These are phyloP conservation scores for Trissolcus brochymenae DNA, from an alignment of 2,888 invertebrate species.

Conservation along the genomic window DNA sequence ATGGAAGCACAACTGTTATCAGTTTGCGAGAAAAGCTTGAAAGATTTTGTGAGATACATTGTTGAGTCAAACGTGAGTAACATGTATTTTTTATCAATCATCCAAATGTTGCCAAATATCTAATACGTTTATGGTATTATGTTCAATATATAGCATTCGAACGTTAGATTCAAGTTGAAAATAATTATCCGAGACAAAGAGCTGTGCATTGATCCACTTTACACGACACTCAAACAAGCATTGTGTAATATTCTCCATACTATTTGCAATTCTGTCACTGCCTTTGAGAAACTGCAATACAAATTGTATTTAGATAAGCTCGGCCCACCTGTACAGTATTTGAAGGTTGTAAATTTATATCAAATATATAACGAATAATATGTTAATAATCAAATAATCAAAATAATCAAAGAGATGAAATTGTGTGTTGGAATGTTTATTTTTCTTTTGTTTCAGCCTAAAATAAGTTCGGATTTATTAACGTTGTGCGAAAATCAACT, in stretches of 20 bases:
- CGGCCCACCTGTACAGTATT: constrained; percentile 39
- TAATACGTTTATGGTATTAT: constrained; percentile 7
- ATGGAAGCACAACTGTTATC: constrained; percentile 93
- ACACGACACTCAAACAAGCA: constrained; percentile 85
- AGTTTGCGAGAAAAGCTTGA: constrained; percentile 87
- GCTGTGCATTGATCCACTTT: constrained; percentile 84
- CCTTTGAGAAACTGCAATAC: constrained; percentile 88
- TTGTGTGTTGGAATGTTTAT: neutral
- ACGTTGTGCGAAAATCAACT: constrained; percentile 80
- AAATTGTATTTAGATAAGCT: constrained; percentile 83
- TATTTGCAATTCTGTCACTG: constrained; percentile 84
- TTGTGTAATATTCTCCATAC: constrained; percentile 84
- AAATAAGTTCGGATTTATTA: constrained; percentile 25
- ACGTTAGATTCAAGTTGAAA: constrained; percentile 80
- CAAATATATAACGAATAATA: neutral
- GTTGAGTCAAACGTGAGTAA: constrained; percentile 83
- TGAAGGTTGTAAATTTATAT: constrained; percentile 60
- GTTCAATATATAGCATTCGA: constrained; percentile 25
- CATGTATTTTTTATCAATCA: constrained; percentile 7
- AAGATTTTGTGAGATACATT: constrained; percentile 86
- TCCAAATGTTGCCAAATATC: constrained; percentile 17
- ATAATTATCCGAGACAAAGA: constrained; percentile 80
- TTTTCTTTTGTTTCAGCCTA: constrained; percentile 56
- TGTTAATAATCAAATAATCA: neutral
- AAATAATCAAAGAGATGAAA: too few relatives aligned